Percentiles rank a stretch among this genome's conserved stretches.
phyloP scores from a whole-genome alignment of 2,888 invertebrate species.

The Acanthosoma haemorrhoidale region DNA sequence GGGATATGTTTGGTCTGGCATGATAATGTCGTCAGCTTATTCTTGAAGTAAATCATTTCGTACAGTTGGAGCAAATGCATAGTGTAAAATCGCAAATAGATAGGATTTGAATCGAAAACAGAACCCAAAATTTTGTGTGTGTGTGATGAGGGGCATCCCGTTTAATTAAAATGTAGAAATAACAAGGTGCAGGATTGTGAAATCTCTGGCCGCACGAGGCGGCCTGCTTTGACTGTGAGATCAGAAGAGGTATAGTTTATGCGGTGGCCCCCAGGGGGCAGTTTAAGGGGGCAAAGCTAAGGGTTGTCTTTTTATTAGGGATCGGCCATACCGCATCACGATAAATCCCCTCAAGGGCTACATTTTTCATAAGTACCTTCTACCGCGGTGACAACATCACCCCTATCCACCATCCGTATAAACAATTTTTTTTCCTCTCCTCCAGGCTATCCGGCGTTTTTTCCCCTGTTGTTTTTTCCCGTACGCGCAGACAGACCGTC shows the following conservation, averaged over 20 bases:
- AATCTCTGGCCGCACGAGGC: too few species aligned
- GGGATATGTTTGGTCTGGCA: too few species aligned
- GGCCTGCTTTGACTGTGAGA: constrained; percentile 11
- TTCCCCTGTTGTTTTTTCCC: not conserved
- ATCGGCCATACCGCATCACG: not conserved
- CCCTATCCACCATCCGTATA: constrained; percentile 24
- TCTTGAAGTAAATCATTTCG: too few species aligned
- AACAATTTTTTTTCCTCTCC: constrained; percentile 23
- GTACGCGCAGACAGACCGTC: not conserved
- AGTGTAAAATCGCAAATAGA: too few species aligned
- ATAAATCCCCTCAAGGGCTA: constrained; percentile 20
- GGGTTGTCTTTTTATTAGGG: constrained; percentile 33
- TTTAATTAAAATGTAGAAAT: too few species aligned
- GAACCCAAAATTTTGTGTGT: too few species aligned
- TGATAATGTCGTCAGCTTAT: too few species aligned
- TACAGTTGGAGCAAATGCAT: too few species aligned
- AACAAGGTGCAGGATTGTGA: too few species aligned
- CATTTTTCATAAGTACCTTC: constrained; percentile 28
- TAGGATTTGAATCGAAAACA: too few species aligned
- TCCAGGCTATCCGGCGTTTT: not conserved
- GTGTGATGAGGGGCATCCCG: too few species aligned
- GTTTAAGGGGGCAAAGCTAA: constrained; percentile 24
- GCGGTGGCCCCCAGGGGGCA: constrained; percentile 25
- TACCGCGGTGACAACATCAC: constrained; percentile 23
- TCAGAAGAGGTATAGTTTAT: constrained; percentile 30